Evolutionary conservation across 2,888 invertebrate species (phyloP).

Genomic region (Resseliella maxima): DNA sequence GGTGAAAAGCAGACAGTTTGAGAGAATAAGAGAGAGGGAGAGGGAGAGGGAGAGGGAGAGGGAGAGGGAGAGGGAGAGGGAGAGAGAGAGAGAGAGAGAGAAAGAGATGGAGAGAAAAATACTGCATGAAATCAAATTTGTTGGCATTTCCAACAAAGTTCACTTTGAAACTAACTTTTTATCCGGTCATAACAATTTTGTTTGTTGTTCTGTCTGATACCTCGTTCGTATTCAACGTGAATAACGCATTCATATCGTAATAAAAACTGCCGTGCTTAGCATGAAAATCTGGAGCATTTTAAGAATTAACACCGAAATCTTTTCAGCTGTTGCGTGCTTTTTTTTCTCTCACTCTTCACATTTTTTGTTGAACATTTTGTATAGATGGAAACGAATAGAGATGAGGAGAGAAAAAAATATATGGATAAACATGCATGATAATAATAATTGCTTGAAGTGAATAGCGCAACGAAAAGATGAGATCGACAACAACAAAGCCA

Average conservation of each 20-base stretch:
- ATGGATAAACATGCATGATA: constrained; percentile 32
- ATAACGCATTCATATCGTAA: neutral
- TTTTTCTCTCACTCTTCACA: neutral
- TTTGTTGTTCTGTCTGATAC: neutral
- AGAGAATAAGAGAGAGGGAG: neutral
- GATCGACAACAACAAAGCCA: neutral
- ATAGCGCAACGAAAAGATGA: neutral
- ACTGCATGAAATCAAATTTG: constrained; percentile 7
- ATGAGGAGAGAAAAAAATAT: neutral
- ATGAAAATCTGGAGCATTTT: constrained; percentile 43
- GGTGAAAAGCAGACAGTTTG: neutral
- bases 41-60: neutral
- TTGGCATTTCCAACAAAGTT: constrained; percentile 15
- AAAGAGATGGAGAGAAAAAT: too few relatives aligned
- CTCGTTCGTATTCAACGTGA: neutral
- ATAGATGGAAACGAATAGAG: neutral
- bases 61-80: neutral
- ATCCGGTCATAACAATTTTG: neutral
- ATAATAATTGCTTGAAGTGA: constrained; percentile 20
- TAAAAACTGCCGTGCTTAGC: constrained; percentile 8
- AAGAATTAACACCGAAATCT: constrained; percentile 37
- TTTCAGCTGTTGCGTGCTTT: neutral
- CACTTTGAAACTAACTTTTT: neutral
- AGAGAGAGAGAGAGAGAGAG: neutral
- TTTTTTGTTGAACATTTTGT: neutral